Conservation (phyloP, 2,113 vertebrate genomes). For the Zapus hudsonius region DNA sequence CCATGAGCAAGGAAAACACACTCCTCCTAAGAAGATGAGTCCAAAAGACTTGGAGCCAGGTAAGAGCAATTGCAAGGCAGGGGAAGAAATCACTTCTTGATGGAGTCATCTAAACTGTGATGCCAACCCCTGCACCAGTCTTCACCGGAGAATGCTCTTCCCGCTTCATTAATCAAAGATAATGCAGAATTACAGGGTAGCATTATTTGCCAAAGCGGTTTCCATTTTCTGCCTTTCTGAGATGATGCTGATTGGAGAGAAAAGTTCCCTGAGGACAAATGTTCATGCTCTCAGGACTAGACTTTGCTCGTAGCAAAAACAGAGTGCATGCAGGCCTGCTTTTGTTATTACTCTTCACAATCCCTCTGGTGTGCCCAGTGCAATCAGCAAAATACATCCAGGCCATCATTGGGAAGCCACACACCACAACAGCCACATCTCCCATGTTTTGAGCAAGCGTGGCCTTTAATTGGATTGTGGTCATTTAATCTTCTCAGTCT, state of each 20-base stretch:
- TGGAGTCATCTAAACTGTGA: not conserved
- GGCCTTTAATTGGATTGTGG: not conserved
- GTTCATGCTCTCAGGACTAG: not conserved
- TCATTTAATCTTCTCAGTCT: not conserved
- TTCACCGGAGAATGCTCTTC: not conserved
- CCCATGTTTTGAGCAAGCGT: not conserved
- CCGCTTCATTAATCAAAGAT: constrained; percentile 36
- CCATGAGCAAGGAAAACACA: constrained; percentile 34
- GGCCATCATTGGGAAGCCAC: not conserved
- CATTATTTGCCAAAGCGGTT: not conserved
- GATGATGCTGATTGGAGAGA: constrained; percentile 38
- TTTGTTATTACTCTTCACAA: not conserved
- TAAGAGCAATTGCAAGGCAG: not conserved
- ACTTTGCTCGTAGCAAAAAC: constrained; percentile 13
- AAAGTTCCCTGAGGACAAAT: constrained; percentile 61
- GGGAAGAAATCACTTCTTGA: constrained; percentile 30
- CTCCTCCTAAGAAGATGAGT: not conserved
- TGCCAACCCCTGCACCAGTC: constrained; percentile 9
- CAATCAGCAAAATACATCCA: not conserved
- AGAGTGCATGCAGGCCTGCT: not conserved
- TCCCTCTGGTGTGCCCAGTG: not conserved
- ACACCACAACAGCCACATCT: not conserved
- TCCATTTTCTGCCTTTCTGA: constrained; percentile 49
- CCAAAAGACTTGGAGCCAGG: not conserved
- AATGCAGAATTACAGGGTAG: constrained; percentile 45